Base-by-base conservation (phyloP, 2,797 vertebrate genomes). In the Centropyge bicolor region DNA sequence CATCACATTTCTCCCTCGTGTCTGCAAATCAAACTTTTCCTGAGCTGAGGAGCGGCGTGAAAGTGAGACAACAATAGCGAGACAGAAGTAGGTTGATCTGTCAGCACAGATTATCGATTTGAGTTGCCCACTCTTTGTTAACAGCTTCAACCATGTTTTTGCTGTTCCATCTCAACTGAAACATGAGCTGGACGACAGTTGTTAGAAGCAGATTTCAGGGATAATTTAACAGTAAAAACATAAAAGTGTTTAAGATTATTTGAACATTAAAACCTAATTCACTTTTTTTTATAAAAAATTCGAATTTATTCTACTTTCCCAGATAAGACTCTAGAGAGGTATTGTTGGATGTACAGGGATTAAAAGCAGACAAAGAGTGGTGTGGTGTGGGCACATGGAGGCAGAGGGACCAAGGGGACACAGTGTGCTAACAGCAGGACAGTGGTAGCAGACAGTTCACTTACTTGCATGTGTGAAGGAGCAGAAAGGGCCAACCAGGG, bases 391-490 rank as follows among this genome's bases (percentile, higher is more conserved):
- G 85, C 88, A 92, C 89, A 92, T 91, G 91, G 89, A 91, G 79
- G 76, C 60, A 76, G 83, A 86, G 70, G 55, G 27, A 86, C 75
- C 56, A 68, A 85, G 84, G 83, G 90, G 88, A 94, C 90, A 92
- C 54, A 24, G 89, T 86, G 92, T 90, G 91, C 91, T 86, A 84
- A 83, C 71, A 74, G 73, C 73, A 76, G 81, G 81, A 89, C 69
- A 10, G 63, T 64, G 67, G 88, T 48, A 76, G 40, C 63, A 62
- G 69, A 76, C 74, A 70, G 54, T 87, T 81, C 54, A 95, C 95
- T 96, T 95, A 96, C 95, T 94, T 92, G 94, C 92, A 83, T 78
- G 83, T 78, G 93, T 89, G 83, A 93, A 86, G 78, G 87, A 85
- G 74, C 90, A 93, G 89, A 95, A 92, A 31, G 93, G 90, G 66